Evolutionary conservation across 1,140 invertebrate species (phyloP), one percentile per base, ranked within the genome.

Genomic region (Lanistes nyassanus): DNA sequence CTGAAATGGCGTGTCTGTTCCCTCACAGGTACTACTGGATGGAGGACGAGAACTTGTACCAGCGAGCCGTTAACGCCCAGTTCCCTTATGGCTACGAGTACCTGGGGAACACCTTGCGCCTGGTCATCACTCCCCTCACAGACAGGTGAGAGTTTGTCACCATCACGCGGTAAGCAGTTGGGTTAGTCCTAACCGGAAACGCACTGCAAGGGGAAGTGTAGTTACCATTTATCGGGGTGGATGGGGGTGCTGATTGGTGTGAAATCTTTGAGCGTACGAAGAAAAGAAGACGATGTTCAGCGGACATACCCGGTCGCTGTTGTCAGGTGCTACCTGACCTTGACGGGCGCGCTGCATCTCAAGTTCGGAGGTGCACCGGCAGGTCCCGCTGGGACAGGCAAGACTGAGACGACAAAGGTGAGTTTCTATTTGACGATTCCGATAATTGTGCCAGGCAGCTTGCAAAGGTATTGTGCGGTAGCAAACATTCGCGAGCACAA

Each of bases 381-480:
- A n/a, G 89, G 89, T 36, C 89, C 89, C n/a, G 89, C 89, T 58
- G 89, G 89, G 62, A 90, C 89, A 19, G 89, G 89, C 4, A 90
- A 90, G 79, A 90, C 89, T 55, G 88, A 89, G 78, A 89, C 89
- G 37, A 88, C 88, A 21, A 90, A 90, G 85, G 88, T 89, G 5
- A 29, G n/a, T n/a, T 23, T 65, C n/a, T n/a, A n/a, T n/a, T n/a
- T n/a, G n/a, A n/a, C n/a, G n/a, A n/a, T n/a, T n/a, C 75, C 31
- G 64, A 34, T 39, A 3, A 29, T 37, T n/a, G 47, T 55, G n/a
- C n/a, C n/a, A n/a, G n/a, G 29, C 29, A 26, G 51, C 56, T 19
- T 16, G 47, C 29, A 60, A n/a, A n/a, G n/a, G n/a, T n/a, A n/a
- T n/a, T n/a, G n/a, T n/a, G n/a, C n/a, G n/a, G n/a, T n/a, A n/a